These are phyloP conservation scores for Vespertilio murinus DNA, from an alignment of 2,797 vertebrate species.

Conservation along the genomic window DNA sequence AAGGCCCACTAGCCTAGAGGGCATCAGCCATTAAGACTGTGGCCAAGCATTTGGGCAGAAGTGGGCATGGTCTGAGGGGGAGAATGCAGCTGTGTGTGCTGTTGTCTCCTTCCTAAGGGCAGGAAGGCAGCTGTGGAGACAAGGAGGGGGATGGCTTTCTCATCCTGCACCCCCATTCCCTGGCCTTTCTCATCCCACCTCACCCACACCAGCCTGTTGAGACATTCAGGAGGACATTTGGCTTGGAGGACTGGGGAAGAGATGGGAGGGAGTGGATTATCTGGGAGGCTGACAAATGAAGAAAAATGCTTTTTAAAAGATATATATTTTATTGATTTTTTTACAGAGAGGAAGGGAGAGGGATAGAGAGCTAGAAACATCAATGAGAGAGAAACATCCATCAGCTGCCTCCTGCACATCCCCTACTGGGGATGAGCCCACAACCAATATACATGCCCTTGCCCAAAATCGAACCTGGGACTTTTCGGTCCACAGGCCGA, in stretches of 20 bases:
- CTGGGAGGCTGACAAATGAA: background rate
- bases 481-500: too few relatives aligned
- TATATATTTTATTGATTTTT: too few relatives aligned
- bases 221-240: background rate
- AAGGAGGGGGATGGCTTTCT: background rate
- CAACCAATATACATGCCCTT: too few relatives aligned
- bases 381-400: too few relatives aligned
- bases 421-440: too few relatives aligned
- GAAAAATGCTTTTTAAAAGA: background rate
- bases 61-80: background rate
- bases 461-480: too few relatives aligned
- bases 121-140: background rate
- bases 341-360: too few relatives aligned
- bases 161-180: fast-evolving
- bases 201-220: background rate
- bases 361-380: too few relatives aligned
- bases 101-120: background rate
- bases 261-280: background rate
- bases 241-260: background rate
- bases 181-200: background rate
- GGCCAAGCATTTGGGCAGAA: background rate
- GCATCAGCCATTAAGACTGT: background rate
- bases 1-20: too few relatives aligned
- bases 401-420: too few relatives aligned
- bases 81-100: fast-evolving